A percentile compares a stretch with the other conserved stretches of the same genome.
These are phyloP conservation scores for Leptinotarsa texana DNA, from an alignment of 1,140 invertebrate genomes.

Conservation along the genomic window DNA sequence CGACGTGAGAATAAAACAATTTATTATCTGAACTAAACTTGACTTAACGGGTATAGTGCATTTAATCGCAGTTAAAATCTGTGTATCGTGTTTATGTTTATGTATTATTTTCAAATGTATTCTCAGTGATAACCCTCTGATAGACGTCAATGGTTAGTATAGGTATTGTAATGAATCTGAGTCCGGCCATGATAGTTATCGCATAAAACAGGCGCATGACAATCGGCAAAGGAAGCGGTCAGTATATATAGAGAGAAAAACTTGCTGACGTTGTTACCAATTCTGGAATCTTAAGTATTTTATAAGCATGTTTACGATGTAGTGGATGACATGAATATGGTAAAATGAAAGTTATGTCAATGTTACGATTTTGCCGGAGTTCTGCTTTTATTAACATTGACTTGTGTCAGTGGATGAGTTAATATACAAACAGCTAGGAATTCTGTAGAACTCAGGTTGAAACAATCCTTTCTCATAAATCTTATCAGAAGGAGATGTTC, in stretches of 20 bases:
- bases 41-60: too few species aligned
- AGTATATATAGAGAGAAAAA: neutral
- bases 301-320: neutral
- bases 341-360: neutral
- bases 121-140: neutral
- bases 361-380: neutral
- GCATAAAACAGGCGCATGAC: too few species aligned
- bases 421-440: neutral
- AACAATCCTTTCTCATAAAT: neutral
- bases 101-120: too few species aligned
- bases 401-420: neutral
- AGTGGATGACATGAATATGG: neutral
- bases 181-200: too few species aligned
- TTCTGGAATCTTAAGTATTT: neutral
- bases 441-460: neutral
- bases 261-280: neutral
- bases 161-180: too few species aligned
- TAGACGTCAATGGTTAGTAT: neutral
- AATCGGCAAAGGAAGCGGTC: too few species aligned
- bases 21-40: too few species aligned
- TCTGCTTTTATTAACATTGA: constrained; percentile 3
- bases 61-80: too few species aligned
- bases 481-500: too few species aligned
- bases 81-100: too few species aligned
- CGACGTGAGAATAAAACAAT: too few species aligned